These are phyloP conservation scores for Diorhabda carinulata DNA, from an alignment of 1,140 invertebrate genomes.

Conservation along the genomic window DNA sequence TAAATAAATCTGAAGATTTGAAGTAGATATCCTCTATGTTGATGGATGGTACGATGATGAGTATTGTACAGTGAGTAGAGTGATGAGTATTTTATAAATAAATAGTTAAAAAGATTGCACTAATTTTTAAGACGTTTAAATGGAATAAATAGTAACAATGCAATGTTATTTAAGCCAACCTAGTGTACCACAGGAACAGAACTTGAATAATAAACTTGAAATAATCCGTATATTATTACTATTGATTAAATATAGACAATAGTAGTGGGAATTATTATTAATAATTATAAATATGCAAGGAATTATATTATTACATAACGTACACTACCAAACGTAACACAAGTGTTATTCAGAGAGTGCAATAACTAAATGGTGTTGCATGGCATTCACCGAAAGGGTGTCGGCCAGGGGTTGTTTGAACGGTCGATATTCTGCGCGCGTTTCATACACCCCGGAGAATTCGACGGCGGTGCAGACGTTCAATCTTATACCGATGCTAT, in stretches of 20 bases:
- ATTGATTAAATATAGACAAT: slow-evolving; percentile 48
- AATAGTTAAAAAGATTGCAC: slow-evolving; percentile 42
- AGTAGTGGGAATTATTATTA: slow-evolving; percentile 49
- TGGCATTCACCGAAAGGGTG: slow-evolving; percentile 45
- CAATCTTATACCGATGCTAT: background rate
- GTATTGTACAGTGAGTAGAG: slow-evolving; percentile 35
- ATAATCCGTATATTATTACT: slow-evolving; percentile 47
- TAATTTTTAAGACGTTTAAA: slow-evolving; percentile 41
- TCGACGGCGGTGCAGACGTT: slow-evolving; percentile 25
- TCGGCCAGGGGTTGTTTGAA: slow-evolving; percentile 43
- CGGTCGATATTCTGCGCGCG: slow-evolving; percentile 46
- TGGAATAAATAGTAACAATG: slow-evolving; percentile 43
- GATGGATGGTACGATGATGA: slow-evolving; percentile 30
- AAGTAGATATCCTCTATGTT: slow-evolving; percentile 21
- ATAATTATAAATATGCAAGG: slow-evolving; percentile 51
- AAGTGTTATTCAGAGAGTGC: slow-evolving; percentile 52
- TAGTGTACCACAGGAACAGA: slow-evolving; percentile 44
- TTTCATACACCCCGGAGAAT: slow-evolving; percentile 24
- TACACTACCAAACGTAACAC: slow-evolving; percentile 52
- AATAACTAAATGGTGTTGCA: slow-evolving; percentile 51
- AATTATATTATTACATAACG: slow-evolving; percentile 52
- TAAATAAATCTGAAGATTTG: slow-evolving; percentile 28
- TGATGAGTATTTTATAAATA: slow-evolving; percentile 32
- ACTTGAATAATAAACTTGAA: slow-evolving; percentile 45
- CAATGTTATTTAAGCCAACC: slow-evolving; percentile 44